Conservation (phyloP, 53 echinoderm and acorn worm genomes). For the Holothuria scabra region DNA sequence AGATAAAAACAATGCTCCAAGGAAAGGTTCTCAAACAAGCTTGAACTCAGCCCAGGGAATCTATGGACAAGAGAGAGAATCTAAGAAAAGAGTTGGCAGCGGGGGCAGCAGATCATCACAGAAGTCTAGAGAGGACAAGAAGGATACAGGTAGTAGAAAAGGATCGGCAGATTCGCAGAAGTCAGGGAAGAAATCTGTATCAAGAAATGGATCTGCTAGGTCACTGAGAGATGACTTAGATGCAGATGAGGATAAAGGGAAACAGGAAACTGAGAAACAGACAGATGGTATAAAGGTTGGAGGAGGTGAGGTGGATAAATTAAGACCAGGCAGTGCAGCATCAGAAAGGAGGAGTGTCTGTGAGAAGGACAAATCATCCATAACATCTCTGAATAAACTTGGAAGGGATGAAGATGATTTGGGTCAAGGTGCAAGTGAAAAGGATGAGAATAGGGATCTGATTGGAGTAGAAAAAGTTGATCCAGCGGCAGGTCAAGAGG, state of each 20-base stretch:
- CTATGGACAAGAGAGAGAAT: neutral
- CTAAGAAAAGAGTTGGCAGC: slow-evolving; percentile 27
- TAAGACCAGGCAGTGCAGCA: neutral
- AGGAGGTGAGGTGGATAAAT: neutral
- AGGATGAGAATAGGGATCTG: neutral
- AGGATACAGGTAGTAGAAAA: neutral
- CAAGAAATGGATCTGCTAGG: neutral
- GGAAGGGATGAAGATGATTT: neutral
- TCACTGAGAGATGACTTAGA: neutral
- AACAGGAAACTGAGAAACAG: neutral
- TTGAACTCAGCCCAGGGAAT: slow-evolving; percentile 57
- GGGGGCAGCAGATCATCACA: slow-evolving; percentile 44
- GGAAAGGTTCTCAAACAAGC: slow-evolving; percentile 58
- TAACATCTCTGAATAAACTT: neutral
- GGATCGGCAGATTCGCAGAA: slow-evolving; percentile 8
- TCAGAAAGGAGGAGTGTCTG: neutral
- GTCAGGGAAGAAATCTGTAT: slow-evolving; percentile 8
- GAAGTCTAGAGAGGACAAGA: neutral
- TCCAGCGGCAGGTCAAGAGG: neutral
- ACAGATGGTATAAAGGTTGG: neutral
- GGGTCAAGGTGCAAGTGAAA: neutral
- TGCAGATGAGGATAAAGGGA: neutral
- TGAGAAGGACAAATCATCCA: neutral
- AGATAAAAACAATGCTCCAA: too few species aligned
- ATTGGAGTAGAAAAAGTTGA: slow-evolving; percentile 23